Percentiles rank a stretch among this genome's conserved stretches.
These are phyloP conservation scores for Cepaea hortensis DNA, from an alignment of 2,888 invertebrate genomes.

Conservation along the genomic window DNA sequence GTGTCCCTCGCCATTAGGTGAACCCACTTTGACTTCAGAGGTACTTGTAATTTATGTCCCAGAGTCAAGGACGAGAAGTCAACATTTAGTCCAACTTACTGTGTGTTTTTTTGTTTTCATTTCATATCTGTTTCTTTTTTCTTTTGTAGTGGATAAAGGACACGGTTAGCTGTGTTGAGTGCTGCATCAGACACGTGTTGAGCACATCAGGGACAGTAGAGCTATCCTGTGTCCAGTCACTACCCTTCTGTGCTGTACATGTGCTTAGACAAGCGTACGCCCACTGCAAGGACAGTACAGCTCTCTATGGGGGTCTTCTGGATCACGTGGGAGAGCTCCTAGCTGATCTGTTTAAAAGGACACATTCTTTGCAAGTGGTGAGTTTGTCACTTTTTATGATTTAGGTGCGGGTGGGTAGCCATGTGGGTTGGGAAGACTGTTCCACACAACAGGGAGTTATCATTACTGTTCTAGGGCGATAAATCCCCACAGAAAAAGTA, in stretches of 20 bases:
- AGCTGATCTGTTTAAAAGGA: constrained; percentile 65
- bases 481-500: no score
- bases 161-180: constrained; percentile 58
- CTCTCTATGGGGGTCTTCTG: constrained; percentile 64
- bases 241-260: constrained; percentile 62
- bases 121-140: no score
- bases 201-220: constrained; percentile 46
- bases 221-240: constrained; percentile 57
- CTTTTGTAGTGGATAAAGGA: constrained; percentile 43
- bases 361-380: constrained; percentile 68
- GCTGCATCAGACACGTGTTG: constrained; percentile 59
- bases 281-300: constrained; percentile 69
- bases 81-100: no score
- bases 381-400: not conserved
- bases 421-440: not conserved
- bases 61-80: no score
- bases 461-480: no score
- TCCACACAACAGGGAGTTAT: no score
- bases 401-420: not conserved
- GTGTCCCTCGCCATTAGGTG: no score
- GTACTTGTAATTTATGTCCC: no score
- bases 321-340: constrained; percentile 62
- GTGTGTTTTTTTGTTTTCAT: no score
- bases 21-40: no score
- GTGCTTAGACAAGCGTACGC: constrained; percentile 64